phyloP scores from a whole-genome alignment of 2,113 vertebrate genomes.

The Semnornis frantzii region DNA sequence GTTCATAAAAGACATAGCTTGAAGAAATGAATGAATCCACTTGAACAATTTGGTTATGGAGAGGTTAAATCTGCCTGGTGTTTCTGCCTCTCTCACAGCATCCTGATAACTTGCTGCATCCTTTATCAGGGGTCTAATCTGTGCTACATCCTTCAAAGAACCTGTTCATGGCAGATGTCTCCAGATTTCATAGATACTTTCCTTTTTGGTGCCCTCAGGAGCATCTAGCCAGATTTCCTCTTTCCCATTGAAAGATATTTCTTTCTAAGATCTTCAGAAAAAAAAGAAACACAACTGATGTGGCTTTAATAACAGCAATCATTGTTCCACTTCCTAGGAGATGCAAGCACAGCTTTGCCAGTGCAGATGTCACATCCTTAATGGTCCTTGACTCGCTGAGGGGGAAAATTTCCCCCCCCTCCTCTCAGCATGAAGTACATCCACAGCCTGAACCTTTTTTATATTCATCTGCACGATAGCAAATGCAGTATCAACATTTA shows the following conservation, averaged over 20 bases:
- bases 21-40: not conserved
- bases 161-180: not conserved
- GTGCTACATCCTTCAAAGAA: not conserved
- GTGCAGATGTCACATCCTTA: constrained; percentile 20
- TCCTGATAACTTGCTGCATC: not conserved
- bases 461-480: not conserved
- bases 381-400: not conserved
- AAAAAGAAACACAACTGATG: not conserved
- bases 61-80: not conserved
- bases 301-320: not conserved
- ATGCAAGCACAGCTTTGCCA: not conserved
- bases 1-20: not conserved
- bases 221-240: not conserved
- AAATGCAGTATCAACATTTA: not conserved
- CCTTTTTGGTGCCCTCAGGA: not conserved
- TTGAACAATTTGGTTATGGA: not conserved
- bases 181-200: not conserved
- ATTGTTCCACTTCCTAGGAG: not conserved
- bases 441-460: not conserved
- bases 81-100: not conserved
- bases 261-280: not conserved
- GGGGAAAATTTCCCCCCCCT: not conserved
- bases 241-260: not conserved
- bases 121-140: not conserved
- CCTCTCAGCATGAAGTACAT: not conserved